Evolutionary conservation across 2,113 vertebrate species (phyloP).

Genomic region (Odocoileus virginianus): DNA sequence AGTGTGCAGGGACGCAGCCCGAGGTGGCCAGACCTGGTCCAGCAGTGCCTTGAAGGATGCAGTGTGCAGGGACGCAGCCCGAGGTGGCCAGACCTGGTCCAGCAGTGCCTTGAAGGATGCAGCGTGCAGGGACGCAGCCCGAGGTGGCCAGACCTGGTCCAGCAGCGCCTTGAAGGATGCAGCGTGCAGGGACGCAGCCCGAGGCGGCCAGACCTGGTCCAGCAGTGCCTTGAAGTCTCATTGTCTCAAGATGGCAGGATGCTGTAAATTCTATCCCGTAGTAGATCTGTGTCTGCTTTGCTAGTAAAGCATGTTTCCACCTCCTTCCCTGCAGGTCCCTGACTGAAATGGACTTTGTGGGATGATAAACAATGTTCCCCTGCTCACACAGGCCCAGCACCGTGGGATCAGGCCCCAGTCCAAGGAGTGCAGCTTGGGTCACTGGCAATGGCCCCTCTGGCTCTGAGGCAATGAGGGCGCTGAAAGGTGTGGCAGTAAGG

Average conservation of each 20-base stretch:
- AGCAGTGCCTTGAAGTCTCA: rapidly evolving
- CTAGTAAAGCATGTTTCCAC: neutral
- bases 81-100: neutral
- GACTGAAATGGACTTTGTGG: neutral
- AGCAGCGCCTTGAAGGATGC: rapidly evolving
- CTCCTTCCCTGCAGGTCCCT: neutral
- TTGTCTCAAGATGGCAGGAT: neutral
- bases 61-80: neutral
- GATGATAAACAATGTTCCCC: neutral
- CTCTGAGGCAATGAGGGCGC: neutral
- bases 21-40: neutral
- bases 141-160: neutral
- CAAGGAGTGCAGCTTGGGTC: neutral
- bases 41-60: rapidly evolving
- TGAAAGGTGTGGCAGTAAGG: too few species aligned
- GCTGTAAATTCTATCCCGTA: rapidly evolving
- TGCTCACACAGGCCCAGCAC: neutral
- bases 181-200: neutral
- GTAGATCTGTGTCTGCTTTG: too few species aligned
- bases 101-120: rapidly evolving
- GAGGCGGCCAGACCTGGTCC: neutral
- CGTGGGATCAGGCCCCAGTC: neutral
- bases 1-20: neutral
- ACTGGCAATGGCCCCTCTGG: neutral
- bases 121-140: neutral